Evolutionary conservation across 2,888 invertebrate species (phyloP).

Genomic region (Ptychoptera contaminata): DNA sequence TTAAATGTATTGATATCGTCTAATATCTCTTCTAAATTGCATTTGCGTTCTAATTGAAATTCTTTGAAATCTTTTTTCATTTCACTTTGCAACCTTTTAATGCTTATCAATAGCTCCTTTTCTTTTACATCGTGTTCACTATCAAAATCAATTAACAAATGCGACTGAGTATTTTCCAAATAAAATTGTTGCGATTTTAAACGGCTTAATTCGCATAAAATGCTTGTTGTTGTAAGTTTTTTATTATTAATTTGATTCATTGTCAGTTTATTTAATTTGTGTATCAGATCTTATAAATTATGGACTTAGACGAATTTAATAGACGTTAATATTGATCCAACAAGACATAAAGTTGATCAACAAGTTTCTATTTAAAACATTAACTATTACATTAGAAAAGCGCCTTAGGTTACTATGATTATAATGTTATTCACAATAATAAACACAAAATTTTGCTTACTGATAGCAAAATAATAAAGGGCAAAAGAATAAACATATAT

Average conservation of each 20-base stretch:
- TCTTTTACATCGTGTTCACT: background rate
- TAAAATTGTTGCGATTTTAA: conserved; percentile 30
- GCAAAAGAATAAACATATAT: too few species aligned
- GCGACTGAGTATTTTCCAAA: conserved; percentile 24
- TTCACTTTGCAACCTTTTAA: background rate
- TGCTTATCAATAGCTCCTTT: conserved; percentile 2
- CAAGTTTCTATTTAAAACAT: too few species aligned
- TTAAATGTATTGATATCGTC: background rate
- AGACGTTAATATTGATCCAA: too few species aligned
- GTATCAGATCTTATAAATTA: too few species aligned
- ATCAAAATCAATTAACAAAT: background rate
- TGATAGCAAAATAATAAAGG: too few species aligned
- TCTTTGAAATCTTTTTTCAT: background rate
- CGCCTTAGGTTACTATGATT: too few species aligned
- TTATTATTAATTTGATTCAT: background rate
- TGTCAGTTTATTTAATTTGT: background rate
- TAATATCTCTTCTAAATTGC: background rate
- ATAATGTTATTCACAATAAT: too few species aligned
- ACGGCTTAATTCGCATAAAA: conserved; percentile 26
- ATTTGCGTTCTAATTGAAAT: background rate
- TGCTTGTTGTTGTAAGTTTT: conserved; percentile 16
- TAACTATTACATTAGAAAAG: too few species aligned
- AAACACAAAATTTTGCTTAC: too few species aligned
- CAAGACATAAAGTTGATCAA: too few species aligned
- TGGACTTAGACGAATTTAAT: too few species aligned